Base-by-base conservation (phyloP, 2,113 vertebrate genomes). In the Sakesphorus luctuosus region DNA sequence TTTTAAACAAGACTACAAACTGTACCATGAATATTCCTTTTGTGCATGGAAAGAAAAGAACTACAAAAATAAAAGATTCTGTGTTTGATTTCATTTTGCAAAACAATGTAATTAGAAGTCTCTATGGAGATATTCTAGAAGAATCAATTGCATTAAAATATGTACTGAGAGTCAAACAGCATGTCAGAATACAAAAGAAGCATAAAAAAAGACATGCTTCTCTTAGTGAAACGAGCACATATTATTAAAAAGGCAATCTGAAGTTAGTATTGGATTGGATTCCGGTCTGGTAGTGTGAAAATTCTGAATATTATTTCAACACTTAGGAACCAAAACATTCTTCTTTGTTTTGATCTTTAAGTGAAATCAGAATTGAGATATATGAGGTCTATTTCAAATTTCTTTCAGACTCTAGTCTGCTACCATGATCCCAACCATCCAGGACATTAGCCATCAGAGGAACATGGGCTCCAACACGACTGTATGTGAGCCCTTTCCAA, bases 31-130 rank as follows among this genome's bases (percentile, higher is more conserved):
- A 55, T 52, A 87, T 16, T 81, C 74, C 44, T 76, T 92, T 76
- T 79, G 53, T 74, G 69, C 62, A 53, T 28, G 49, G 84, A 78
- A 93, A 91, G 78, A 91, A 89, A 77, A 21, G 5, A 89, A 93
- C 66, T 85, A 91, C 63, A 83, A 79, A 94, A 97, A 85, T 59
- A 71, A 58, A 82, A 95, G 67, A 87, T 63, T 87, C 82, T 73
- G 69, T 73, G 71, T 93, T 79, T 91, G 81, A 91, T 74, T 90
- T 94, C 66, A 77, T 82, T 96, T 87, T 89, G 81, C 62, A 93
- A 91, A 97, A 94, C 74, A 93, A 91, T 50, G 76, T 43, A 82
- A 58, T 87, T 84, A 91, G 62, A 91, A 50, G 50, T 88, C 91
- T 93, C 95, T 65, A 83, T 90, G 84, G 91, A 93, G 84, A 88